Percentiles rank a stretch among this genome's conserved stretches.
phyloP scores from a whole-genome alignment of 2,888 invertebrate species.

The Halictus quadricinctus region DNA sequence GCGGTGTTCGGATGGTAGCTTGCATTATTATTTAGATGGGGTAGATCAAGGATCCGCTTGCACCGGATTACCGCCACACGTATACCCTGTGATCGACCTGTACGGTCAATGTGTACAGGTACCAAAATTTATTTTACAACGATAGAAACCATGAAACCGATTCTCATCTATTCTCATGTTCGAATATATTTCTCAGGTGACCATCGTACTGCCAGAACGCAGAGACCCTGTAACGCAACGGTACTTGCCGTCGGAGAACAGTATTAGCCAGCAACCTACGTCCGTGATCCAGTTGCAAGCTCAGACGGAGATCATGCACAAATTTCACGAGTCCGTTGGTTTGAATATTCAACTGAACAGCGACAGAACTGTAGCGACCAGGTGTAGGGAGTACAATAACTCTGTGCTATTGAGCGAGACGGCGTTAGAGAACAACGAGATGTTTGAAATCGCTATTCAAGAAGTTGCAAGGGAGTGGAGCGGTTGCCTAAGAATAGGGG shows the following conservation, averaged over 20 bases:
- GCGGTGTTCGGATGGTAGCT: slow-evolving; percentile 91
- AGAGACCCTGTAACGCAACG: slow-evolving; percentile 79
- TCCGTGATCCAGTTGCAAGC: slow-evolving; percentile 84
- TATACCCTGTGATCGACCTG: slow-evolving; percentile 97
- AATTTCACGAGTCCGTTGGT: slow-evolving; percentile 85
- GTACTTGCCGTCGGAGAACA: slow-evolving; percentile 83
- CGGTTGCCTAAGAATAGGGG: slow-evolving; percentile 91
- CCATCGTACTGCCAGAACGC: slow-evolving; percentile 80
- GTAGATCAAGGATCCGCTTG: slow-evolving; percentile 94
- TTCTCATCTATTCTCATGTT: not conserved
- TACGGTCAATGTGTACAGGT: slow-evolving; percentile 97
- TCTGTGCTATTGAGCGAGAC: slow-evolving; percentile 89
- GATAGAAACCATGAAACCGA: not conserved
- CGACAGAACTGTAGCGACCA: slow-evolving; percentile 86
- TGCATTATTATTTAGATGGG: slow-evolving; percentile 94
- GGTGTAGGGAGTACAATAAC: slow-evolving; percentile 85
- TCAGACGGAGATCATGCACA: slow-evolving; percentile 81
- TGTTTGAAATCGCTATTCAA: slow-evolving; percentile 90
- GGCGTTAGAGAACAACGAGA: slow-evolving; percentile 88
- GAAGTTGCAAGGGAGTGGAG: slow-evolving; percentile 86
- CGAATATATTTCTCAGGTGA: slow-evolving; percentile 72
- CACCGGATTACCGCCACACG: slow-evolving; percentile 89
- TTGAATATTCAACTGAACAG: slow-evolving; percentile 88
- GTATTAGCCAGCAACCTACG: slow-evolving; percentile 84
- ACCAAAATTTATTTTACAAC: not conserved